Evolutionary conservation across 2,113 vertebrate species (phyloP), one percentile per base, ranked within the genome.

Genomic region (Orcinus orca): DNA sequence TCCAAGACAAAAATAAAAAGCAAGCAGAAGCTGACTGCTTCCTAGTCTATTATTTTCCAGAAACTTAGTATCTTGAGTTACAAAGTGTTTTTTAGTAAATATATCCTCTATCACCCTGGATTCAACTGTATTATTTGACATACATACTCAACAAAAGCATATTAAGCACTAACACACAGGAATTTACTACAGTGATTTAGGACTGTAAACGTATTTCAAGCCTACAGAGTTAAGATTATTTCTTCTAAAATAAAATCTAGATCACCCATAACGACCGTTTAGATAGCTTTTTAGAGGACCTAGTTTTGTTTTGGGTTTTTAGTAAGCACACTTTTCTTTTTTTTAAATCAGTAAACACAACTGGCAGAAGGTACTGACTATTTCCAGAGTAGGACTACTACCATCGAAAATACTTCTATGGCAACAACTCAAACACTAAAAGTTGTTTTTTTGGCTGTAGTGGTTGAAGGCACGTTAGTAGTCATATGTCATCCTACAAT

Each of bases 171-270:
- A 85, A 89, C 53, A 95, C 53, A 38, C 0, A 65, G 58, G 62
- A 63, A 65, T 33, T 84, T 83, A 63, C 41, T 38, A 79, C 25
- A 85, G 60, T 55, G 68, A 23, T 33, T 82, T 41, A 65, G 68
- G 29, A 62, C 38, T n/a, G 26, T 62, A 70, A 88, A 90, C 26
- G 91, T 47, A 87, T 79, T 89, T 88, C 38, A 36, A 86, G 65
- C n/a, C 63, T 91, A 26, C 12, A 88, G 50, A 84, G 47, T 95
- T 95, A 96, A 74, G 77, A 70, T 73, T 95, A 92, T 65, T 90
- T 90, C n/a, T 87, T 50, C 50, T 82, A 87, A 94, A 93, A 96
- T 82, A 96, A 95, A 93, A 87, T 84, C 77, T 68, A 68, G 70
- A 83, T 86, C n/a, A 87, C 60, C 79, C 73, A 87, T 67, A 76